Evolutionary conservation across 2,888 invertebrate species (phyloP).

Genomic region (Melipona beecheii): DNA sequence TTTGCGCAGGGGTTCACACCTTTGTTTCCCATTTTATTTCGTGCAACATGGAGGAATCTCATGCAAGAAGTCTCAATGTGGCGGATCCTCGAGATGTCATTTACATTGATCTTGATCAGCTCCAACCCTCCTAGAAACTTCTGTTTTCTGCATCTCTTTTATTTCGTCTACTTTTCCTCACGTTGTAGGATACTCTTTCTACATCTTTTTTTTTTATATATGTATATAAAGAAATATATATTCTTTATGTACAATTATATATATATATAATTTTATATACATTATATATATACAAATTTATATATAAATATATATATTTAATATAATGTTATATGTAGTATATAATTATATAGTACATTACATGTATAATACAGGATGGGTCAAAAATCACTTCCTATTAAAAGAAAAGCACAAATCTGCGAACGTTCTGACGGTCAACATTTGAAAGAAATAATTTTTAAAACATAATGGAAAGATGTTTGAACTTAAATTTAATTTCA

Average conservation of each 20-base stretch:
- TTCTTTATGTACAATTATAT: not conserved
- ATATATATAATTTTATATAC: not conserved
- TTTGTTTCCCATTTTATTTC: conserved; percentile 14
- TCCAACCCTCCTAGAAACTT: no score
- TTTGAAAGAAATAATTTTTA: no score
- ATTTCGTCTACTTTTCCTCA: not conserved
- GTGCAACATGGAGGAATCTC: no score
- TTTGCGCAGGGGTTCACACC: not conserved
- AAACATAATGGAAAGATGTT: no score
- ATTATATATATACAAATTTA: not conserved
- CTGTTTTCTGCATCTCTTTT: not conserved
- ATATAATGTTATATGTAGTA: not conserved
- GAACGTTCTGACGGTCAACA: no score
- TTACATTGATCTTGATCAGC: not conserved
- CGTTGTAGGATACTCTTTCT: not conserved
- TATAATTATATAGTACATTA: not conserved
- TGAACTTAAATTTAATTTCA: no score
- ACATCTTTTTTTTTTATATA: not conserved
- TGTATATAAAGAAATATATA: not conserved
- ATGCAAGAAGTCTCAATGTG: no score
- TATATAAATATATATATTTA: no score
- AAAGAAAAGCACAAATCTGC: no score
- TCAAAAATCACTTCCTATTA: no score
- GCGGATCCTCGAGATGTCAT: no score
- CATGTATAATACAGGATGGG: not conserved